phyloP scores from a whole-genome alignment of 35 echinoderm and acorn worm genomes.

The Holothuria glaberrima region DNA sequence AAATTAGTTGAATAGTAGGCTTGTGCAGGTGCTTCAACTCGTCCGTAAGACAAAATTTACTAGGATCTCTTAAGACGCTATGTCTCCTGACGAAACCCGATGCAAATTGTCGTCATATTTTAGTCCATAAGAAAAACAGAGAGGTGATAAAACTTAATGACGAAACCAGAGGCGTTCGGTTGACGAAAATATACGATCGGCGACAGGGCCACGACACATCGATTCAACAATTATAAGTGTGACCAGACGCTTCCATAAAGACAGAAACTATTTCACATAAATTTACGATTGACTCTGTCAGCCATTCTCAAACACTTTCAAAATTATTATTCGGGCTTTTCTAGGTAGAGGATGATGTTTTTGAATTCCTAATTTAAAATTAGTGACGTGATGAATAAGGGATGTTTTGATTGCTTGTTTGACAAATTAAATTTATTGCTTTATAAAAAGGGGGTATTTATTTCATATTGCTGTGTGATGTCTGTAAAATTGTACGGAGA shows the following conservation, averaged over 20 bases:
- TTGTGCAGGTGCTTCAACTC: too few species aligned
- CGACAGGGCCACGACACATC: conserved; percentile 13
- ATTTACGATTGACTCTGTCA: conserved; percentile 36
- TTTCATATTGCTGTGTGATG: too few species aligned
- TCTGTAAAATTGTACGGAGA: too few species aligned
- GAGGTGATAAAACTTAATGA: conserved; percentile 32
- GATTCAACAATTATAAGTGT: conserved; percentile 41
- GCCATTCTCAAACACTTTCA: conserved; percentile 14
- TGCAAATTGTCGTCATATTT: neutral
- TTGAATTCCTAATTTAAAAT: too few species aligned
- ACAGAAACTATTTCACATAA: neutral
- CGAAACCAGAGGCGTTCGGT: neutral
- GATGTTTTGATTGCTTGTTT: conserved; percentile 26
- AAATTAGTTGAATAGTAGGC: too few species aligned
- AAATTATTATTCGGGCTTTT: conserved; percentile 20
- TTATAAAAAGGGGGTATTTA: neutral
- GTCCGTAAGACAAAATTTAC: too few species aligned
- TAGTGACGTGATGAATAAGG: neutral
- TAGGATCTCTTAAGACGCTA: too few species aligned
- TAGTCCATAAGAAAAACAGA: neutral
- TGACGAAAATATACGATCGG: conserved; percentile 9
- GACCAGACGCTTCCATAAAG: neutral
- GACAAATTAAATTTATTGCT: conserved; percentile 22
- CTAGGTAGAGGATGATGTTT: too few species aligned
- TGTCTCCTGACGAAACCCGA: too few species aligned